Base-by-base conservation (phyloP, 2,888 invertebrate species). In the Agapostemon virescens region DNA sequence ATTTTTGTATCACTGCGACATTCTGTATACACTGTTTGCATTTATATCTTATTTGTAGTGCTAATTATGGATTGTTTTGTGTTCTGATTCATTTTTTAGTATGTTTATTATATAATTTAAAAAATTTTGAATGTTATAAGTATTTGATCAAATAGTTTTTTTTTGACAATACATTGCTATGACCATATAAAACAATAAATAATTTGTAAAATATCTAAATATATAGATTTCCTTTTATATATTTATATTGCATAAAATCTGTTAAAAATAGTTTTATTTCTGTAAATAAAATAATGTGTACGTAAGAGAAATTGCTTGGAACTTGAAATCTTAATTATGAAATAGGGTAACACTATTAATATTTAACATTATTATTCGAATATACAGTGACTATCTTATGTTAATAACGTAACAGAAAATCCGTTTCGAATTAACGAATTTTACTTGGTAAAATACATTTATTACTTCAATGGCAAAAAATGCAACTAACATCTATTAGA, bases 181-280 rank as follows among this genome's bases (percentile, higher is more conserved):
- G 45, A 83, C 76, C 76, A 82, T 82, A 75, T 77, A 69, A 79
- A 84, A 84, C 79, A 74, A 84, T 77, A 83, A 84, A 69, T 81
- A 77, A 70, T 82, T 77, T 69, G 75, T 67, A 71, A 66, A 83
- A 86, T 90, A 88, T 83, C 84, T 87, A 86, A 88, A 87, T 88
- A 87, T 87, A 89, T 82, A 79, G 58, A 40, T 78, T 84, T 77
- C 71, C 55, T 72, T 81, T 74, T 71, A 66, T 82, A 80, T 81
- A 84, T 85, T 84, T 74, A 70, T 81, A 84, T 85, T 82, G 81
- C 82, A 45, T 80, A 76, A 83, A 72, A 73, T 81, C 58, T 79
- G 61, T 71, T 66, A 84, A 86, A 85, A 82, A 85, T 85, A 85
- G 73, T 77, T 76, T 64, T 77, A 71, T 79, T 79, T 81, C 74